Evolutionary conservation across 2,888 invertebrate genomes (phyloP).

Genomic region (Mimas tiliae): DNA sequence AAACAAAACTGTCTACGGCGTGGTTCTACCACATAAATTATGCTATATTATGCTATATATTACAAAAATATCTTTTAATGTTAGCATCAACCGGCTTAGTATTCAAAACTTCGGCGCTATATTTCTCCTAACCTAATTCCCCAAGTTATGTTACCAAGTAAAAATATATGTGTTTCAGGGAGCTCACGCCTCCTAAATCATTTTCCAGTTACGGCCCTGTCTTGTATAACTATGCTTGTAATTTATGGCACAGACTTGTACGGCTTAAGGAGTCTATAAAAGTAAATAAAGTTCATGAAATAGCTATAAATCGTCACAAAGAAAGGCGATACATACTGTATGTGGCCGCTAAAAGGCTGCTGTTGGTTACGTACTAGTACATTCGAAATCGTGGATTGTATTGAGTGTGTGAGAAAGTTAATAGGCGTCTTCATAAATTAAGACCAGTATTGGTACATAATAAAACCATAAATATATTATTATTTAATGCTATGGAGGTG

Average conservation of each 20-base stretch:
- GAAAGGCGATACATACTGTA: constrained; percentile 63
- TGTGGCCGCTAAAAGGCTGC: constrained; percentile 53
- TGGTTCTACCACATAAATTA: not conserved
- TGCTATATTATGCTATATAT: not conserved
- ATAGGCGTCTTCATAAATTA: constrained; percentile 21
- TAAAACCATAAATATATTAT: not conserved
- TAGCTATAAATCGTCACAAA: constrained; percentile 77
- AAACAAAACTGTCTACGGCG: too few relatives aligned
- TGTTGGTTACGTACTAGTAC: constrained; percentile 51
- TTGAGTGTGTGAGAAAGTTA: constrained; percentile 20
- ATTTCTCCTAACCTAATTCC: not conserved
- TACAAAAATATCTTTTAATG: not conserved
- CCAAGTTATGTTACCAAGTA: constrained; percentile 6
- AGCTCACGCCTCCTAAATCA: constrained; percentile 20
- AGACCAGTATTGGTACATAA: not conserved
- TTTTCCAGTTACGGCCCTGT: constrained; percentile 27
- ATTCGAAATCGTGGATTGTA: constrained; percentile 3
- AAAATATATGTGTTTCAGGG: constrained; percentile 16
- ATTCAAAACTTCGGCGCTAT: not conserved
- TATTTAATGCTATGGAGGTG: not conserved
- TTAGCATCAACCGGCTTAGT: not conserved
- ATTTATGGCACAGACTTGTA: constrained; percentile 76
- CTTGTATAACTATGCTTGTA: constrained; percentile 59
- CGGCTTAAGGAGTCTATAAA: constrained; percentile 67
- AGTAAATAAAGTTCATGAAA: constrained; percentile 82